Percentiles rank a stretch among this genome's conserved stretches.
These are phyloP conservation scores for Mionectes macconnelli DNA, from an alignment of 2,113 vertebrate species.

Conservation along the genomic window DNA sequence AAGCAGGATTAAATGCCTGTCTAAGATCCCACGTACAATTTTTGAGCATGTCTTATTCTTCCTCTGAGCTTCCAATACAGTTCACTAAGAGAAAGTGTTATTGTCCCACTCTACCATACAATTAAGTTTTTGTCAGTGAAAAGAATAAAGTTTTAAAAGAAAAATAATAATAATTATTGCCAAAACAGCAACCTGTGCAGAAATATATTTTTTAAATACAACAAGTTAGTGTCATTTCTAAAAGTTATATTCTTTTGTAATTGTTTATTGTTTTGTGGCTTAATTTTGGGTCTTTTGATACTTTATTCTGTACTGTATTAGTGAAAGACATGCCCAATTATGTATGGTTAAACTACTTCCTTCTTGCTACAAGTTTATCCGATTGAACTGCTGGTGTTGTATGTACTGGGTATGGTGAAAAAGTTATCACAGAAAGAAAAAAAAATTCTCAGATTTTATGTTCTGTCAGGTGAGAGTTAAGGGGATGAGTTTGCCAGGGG, in stretches of 20 bases:
- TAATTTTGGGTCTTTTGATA: background rate
- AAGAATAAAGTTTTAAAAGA: background rate
- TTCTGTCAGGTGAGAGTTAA: background rate
- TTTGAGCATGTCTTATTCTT: background rate
- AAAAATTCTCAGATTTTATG: background rate
- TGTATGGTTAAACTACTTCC: rapidly evolving
- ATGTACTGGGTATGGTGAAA: background rate
- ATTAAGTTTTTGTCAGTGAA: background rate
- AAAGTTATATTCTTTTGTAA: background rate
- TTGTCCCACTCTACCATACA: background rate
- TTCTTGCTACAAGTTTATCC: background rate
- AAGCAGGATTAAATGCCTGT: background rate
- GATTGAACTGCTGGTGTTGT: background rate
- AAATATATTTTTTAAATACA: background rate
- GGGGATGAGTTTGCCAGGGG: background rate
- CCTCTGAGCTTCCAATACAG: background rate
- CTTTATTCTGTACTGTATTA: background rate
- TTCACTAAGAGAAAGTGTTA: background rate
- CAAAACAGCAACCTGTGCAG: background rate
- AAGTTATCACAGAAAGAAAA: background rate
- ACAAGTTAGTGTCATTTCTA: background rate
- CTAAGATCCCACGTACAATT: background rate
- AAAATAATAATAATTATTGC: background rate
- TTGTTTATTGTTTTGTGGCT: background rate
- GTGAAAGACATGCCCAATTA: background rate